Conservation (phyloP, 1,140 invertebrate genomes). For the Pseudomyrmex dendroicus region DNA sequence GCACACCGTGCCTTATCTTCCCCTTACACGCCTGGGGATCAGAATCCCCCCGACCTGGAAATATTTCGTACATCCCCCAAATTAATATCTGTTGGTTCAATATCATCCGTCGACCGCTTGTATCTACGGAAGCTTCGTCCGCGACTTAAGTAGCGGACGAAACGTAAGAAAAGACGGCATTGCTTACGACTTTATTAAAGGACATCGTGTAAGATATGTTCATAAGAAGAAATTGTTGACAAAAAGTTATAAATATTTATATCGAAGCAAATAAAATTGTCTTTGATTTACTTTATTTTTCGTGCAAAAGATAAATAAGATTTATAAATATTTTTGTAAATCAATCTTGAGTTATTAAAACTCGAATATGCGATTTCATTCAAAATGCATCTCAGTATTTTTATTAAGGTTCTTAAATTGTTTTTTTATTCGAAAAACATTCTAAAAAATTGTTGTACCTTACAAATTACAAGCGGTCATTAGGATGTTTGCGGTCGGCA, state of each 20-base stretch:
- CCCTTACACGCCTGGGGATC: conserved; percentile 81
- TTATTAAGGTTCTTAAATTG: not conserved
- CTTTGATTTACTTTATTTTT: no score
- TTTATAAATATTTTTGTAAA: not conserved
- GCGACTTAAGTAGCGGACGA: conserved; percentile 37
- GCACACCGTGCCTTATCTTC: conserved; percentile 82
- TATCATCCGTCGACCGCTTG: conserved; percentile 78
- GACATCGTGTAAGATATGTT: conserved; percentile 61
- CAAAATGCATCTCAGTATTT: not conserved
- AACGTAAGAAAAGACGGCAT: conserved; percentile 66
- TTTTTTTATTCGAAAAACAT: not conserved
- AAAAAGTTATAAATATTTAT: not conserved
- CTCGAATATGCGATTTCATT: not conserved
- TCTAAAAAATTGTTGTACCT: not conserved
- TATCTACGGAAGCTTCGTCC: conserved; percentile 59
- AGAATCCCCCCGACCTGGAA: conserved; percentile 79
- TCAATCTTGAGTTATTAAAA: not conserved
- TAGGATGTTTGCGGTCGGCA: conserved; percentile 2
- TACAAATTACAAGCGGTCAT: not conserved
- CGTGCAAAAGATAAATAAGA: not conserved
- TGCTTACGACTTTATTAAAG: conserved; percentile 75
- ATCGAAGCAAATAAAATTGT: not conserved
- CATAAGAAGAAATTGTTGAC: not conserved
- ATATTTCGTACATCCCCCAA: conserved; percentile 83
- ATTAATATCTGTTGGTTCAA: conserved; percentile 84